phyloP scores from a whole-genome alignment of 2,888 invertebrate genomes.

The Oligia strigilis region DNA sequence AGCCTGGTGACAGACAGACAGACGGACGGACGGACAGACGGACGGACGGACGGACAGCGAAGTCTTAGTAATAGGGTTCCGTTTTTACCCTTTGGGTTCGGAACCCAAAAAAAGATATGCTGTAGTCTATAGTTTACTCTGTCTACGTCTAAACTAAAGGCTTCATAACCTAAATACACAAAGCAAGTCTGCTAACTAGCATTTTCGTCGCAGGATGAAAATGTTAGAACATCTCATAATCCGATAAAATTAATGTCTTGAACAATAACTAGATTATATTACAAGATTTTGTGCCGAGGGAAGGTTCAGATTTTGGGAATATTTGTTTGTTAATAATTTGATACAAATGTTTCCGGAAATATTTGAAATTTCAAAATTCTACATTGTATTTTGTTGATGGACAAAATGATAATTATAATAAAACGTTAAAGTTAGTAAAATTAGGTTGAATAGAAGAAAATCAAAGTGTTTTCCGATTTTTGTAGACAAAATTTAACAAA shows the following conservation, averaged over 20 bases:
- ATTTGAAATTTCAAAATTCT: background rate
- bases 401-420: background rate
- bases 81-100: too few relatives aligned
- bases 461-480: background rate
- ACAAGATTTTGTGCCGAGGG: conserved; percentile 4
- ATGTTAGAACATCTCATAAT: conserved; percentile 45
- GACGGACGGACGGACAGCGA: too few relatives aligned
- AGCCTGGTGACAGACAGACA: too few relatives aligned
- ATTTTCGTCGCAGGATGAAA: conserved; percentile 43
- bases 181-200: conserved; percentile 39
- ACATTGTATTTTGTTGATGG: background rate
- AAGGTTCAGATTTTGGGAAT: conserved; percentile 17
- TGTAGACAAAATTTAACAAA: too few relatives aligned
- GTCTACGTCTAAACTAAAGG: background rate
- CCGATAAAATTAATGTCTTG: conserved; percentile 51
- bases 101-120: too few relatives aligned
- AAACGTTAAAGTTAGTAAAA: background rate
- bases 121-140: too few relatives aligned
- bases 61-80: too few relatives aligned
- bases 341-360: background rate
- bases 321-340: background rate
- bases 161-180: conserved; percentile 52
- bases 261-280: conserved; percentile 29
- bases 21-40: too few relatives aligned
- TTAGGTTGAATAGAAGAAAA: background rate